Evolutionary conservation across 1,140 invertebrate species (phyloP).

Genomic region (Zaprionus ghesquierei): DNA sequence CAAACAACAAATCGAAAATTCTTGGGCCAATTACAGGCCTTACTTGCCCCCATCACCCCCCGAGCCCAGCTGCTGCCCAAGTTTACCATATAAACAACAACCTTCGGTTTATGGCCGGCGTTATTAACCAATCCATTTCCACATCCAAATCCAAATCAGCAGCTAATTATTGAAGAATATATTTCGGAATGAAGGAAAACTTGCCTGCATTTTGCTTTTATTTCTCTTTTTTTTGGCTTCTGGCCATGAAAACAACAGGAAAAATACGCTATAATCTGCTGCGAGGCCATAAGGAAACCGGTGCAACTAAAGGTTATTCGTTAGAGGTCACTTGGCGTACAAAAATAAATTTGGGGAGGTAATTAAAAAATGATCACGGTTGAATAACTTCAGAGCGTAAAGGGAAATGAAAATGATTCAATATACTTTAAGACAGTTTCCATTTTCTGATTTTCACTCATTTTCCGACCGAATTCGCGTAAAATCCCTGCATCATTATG

Average conservation of each 20-base stretch:
- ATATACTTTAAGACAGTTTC: not conserved
- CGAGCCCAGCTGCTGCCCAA: not conserved
- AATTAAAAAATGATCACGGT: not conserved
- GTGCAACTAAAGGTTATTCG: not conserved
- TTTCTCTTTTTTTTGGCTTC: not conserved
- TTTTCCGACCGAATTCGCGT: not conserved
- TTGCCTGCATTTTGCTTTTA: not conserved
- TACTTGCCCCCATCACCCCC: not conserved
- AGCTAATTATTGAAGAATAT: conserved; percentile 33
- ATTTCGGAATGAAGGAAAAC: conserved; percentile 18
- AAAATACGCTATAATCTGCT: not conserved
- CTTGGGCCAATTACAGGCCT: conserved; percentile 19
- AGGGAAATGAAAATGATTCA: not conserved
- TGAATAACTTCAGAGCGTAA: not conserved
- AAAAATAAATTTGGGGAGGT: not conserved
- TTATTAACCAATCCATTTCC: conserved; percentile 13
- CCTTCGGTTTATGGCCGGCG: conserved; percentile 6
- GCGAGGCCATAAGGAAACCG: not conserved
- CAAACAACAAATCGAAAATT: conserved; percentile 7
- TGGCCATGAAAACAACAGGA: conserved; percentile 12
- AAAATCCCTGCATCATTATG: conserved; percentile 42
- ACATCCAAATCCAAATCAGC: not conserved
- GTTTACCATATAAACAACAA: no score
- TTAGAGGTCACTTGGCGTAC: not conserved
- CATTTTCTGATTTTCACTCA: not conserved